These are phyloP conservation scores for Tarsius wallacei DNA, from an alignment of 2,797 vertebrate genomes.

Conservation along the genomic window DNA sequence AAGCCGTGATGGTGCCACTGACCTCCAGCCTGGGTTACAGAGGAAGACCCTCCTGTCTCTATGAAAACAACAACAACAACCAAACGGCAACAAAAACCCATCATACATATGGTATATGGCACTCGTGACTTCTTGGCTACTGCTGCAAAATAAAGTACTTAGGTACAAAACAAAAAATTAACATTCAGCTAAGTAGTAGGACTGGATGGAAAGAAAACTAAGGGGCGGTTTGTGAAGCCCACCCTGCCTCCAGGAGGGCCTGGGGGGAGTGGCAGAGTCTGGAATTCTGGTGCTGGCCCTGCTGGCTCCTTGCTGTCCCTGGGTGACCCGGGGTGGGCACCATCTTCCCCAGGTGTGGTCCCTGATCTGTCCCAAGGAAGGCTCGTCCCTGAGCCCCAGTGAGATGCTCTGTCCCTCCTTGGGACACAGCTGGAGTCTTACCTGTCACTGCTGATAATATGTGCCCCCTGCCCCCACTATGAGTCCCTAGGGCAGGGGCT, in stretches of 20 bases:
- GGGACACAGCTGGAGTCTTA: rapidly evolving
- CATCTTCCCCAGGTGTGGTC: not conserved
- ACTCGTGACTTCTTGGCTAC: not conserved
- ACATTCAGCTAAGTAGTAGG: rapidly evolving
- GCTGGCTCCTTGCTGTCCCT: not conserved
- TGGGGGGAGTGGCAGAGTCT: not conserved
- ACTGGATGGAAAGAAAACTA: rapidly evolving
- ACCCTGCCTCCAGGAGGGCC: rapidly evolving
- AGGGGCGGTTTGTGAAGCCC: rapidly evolving
- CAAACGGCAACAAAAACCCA: no score
- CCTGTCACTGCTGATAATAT: no score
- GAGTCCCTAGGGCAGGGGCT: not conserved
- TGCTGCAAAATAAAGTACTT: rapidly evolving
- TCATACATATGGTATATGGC: no score
- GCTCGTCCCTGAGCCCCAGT: not conserved
- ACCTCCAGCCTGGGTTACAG: not conserved
- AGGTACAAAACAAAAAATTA: not conserved
- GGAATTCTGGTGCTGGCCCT: not conserved
- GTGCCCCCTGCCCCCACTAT: not conserved
- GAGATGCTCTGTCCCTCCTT: rapidly evolving
- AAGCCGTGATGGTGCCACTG: not conserved
- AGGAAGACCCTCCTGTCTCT: not conserved
- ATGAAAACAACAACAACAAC: not conserved
- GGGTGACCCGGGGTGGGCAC: no score
- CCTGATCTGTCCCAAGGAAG: no score